Conservation (phyloP, 2,888 invertebrate genomes). For the Nasonovia ribisnigri region DNA sequence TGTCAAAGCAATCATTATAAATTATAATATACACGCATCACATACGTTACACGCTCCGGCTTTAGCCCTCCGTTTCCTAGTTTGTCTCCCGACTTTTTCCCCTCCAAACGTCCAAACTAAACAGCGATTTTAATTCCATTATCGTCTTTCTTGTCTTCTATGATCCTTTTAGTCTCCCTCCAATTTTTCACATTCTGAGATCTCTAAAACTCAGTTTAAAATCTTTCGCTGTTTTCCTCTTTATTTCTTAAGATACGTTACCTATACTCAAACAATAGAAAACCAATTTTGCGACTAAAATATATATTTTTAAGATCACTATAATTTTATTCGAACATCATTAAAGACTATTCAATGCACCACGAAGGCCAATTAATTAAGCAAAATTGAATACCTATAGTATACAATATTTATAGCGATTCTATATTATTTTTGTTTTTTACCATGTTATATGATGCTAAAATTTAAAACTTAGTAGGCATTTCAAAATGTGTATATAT, state of each 20-base stretch:
- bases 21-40: neutral
- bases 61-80: neutral
- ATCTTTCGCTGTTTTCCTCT: neutral
- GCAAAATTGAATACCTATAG: neutral
- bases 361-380: neutral
- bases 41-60: neutral
- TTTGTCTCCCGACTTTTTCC: neutral
- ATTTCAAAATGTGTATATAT: neutral
- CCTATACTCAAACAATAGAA: neutral
- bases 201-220: neutral
- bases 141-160: neutral
- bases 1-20: neutral
- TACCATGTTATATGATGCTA: neutral
- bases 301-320: neutral
- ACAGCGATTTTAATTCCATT: neutral
- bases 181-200: neutral
- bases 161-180: neutral
- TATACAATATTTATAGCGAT: neutral
- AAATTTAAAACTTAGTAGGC: neutral
- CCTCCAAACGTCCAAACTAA: neutral
- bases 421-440: neutral
- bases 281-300: neutral
- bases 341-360: neutral
- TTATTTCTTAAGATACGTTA: neutral
- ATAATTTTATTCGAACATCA: neutral